These are phyloP conservation scores for Parus major DNA, from an alignment of 2,113 vertebrate genomes.

Conservation along the genomic window DNA sequence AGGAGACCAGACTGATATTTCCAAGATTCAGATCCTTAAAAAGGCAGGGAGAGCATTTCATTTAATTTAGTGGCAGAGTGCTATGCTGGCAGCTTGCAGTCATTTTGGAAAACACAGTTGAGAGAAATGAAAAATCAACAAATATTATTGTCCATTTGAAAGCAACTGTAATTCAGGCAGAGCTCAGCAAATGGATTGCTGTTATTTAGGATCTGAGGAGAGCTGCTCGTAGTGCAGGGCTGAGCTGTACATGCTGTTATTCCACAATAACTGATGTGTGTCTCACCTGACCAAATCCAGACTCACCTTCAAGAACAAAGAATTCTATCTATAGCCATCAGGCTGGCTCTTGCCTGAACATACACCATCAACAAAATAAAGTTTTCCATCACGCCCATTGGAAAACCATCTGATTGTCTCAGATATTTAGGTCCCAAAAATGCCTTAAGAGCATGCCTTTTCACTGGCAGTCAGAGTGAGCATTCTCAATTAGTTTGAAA, in stretches of 20 bases:
- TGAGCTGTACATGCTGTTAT: background rate
- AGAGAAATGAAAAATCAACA: slow-evolving; percentile 53
- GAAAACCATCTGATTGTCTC: background rate
- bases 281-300: background rate
- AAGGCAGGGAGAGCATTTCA: background rate
- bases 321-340: background rate
- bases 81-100: slow-evolving; percentile 17
- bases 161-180: slow-evolving; percentile 56
- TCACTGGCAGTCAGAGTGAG: background rate
- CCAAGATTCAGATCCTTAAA: background rate
- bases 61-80: background rate
- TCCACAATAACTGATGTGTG: background rate
- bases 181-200: slow-evolving; percentile 49
- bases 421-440: background rate
- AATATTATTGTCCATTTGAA: slow-evolving; percentile 62
- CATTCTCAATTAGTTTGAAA: background rate
- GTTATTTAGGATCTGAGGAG: background rate
- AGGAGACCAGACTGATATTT: background rate
- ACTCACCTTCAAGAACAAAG: background rate
- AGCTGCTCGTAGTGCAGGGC: accelerated
- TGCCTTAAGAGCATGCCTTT: background rate
- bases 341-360: background rate
- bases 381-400: background rate
- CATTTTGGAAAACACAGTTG: slow-evolving; percentile 26
- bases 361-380: background rate